phyloP scores from a whole-genome alignment of 30 jellyfish, hydroid and myxozoan species.

The Turritopsis dohrnii region DNA sequence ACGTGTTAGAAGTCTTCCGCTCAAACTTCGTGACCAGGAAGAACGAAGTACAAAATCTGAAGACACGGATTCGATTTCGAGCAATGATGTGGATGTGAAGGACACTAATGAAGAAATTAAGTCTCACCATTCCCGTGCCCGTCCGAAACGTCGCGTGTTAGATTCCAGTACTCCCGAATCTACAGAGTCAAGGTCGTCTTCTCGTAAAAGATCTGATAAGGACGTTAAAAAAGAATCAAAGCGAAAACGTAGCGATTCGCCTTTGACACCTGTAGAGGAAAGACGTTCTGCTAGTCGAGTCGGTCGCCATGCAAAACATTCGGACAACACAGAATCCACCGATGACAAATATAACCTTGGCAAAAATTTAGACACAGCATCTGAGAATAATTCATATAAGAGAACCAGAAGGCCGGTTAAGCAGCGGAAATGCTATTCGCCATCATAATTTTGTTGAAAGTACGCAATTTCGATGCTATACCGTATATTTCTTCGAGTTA shows the following conservation, averaged over 20 bases:
- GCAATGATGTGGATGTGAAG: conserved; percentile 10
- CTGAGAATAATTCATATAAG: conserved; percentile 27
- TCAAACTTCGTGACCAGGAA: conserved; percentile 22
- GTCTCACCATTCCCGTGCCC: background rate
- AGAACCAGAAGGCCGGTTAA: conserved; percentile 53
- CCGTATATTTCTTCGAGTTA: too few relatives aligned
- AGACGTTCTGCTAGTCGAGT: background rate
- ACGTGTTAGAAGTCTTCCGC: conserved; percentile 19
- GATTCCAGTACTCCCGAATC: background rate
- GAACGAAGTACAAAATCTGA: conserved; percentile 19
- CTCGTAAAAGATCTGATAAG: background rate
- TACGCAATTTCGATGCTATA: too few relatives aligned
- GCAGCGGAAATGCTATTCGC: conserved; percentile 67
- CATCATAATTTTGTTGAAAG: conserved; percentile 16
- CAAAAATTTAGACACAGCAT: background rate
- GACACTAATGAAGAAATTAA: background rate
- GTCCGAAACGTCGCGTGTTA: background rate
- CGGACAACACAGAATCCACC: background rate
- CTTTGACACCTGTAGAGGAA: background rate
- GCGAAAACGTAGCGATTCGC: background rate
- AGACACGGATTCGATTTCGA: conserved; percentile 22
- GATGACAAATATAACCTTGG: background rate
- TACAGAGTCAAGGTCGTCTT: background rate
- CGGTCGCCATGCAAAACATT: background rate
- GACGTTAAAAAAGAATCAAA: background rate